These are phyloP conservation scores for Drepana arcuata DNA, from an alignment of 1,140 invertebrate genomes.

Conservation along the genomic window DNA sequence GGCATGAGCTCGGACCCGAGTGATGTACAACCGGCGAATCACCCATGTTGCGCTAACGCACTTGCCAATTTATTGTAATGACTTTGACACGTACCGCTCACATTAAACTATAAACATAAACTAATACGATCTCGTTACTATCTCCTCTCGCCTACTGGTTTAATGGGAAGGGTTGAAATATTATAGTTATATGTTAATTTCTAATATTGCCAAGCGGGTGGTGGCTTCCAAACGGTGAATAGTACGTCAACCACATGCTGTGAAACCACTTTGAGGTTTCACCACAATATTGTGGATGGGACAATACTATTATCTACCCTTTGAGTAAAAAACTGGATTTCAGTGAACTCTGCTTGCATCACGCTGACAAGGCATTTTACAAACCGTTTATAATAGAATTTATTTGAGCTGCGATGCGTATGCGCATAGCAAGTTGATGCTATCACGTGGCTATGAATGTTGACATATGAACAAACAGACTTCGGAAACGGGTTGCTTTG, in stretches of 20 bases:
- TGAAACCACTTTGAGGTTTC: constrained; percentile 49
- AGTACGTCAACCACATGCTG: constrained; percentile 42
- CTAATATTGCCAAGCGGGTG: constrained; percentile 35
- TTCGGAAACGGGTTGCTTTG: constrained; percentile 41
- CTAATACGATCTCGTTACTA: constrained; percentile 23
- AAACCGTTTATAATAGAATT: constrained; percentile 62
- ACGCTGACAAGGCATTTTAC: constrained; percentile 65
- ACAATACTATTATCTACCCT: constrained; percentile 45
- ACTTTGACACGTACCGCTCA: constrained; percentile 30
- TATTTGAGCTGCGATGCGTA: constrained; percentile 37
- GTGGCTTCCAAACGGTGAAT: constrained; percentile 56
- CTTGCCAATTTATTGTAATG: constrained; percentile 37
- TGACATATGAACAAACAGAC: constrained; percentile 38
- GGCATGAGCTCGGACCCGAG: constrained; percentile 20
- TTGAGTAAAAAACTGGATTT: constrained; percentile 44
- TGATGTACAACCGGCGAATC: constrained; percentile 35
- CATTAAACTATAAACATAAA: constrained; percentile 31
- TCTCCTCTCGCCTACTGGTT: constrained; percentile 9
- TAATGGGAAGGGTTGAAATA: constrained; percentile 47
- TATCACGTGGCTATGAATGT: constrained; percentile 51
- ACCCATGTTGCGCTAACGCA: constrained; percentile 22
- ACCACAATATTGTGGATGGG: constrained; percentile 45
- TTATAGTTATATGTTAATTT: constrained; percentile 58
- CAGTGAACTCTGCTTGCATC: constrained; percentile 41
- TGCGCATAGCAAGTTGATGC: constrained; percentile 42